phyloP scores from a whole-genome alignment of 1,140 invertebrate genomes.

The Aphidius ervi region DNA sequence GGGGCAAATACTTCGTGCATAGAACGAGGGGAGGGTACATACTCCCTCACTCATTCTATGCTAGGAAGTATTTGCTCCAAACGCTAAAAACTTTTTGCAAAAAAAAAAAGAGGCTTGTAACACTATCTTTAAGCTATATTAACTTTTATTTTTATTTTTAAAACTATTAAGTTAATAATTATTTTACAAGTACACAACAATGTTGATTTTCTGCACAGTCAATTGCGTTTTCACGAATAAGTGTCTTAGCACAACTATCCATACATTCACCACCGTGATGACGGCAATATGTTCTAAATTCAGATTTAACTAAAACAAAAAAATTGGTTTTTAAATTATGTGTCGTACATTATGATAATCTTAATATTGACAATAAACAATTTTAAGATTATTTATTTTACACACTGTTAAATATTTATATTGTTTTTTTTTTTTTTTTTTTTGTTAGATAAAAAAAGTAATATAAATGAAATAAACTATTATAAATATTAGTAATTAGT shows the following conservation, averaged over 20 bases:
- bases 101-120: too few relatives aligned
- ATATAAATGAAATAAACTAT: not conserved
- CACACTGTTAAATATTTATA: not conserved
- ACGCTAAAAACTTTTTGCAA: too few relatives aligned
- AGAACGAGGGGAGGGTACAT: too few relatives aligned
- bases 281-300: conserved; percentile 9
- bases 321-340: not conserved
- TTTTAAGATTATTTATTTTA: too few relatives aligned
- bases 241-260: not conserved
- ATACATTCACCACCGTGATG: conserved; percentile 12
- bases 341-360: too few relatives aligned
- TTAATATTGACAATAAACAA: too few relatives aligned
- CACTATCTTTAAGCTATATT: too few relatives aligned
- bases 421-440: conserved; percentile 19
- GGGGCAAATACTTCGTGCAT: too few relatives aligned
- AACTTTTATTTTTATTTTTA: too few relatives aligned
- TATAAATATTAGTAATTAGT: not conserved
- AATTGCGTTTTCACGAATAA: not conserved
- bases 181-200: conserved; percentile 8
- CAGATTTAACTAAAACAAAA: conserved; percentile 1
- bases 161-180: not conserved
- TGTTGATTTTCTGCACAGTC: not conserved
- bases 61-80: too few relatives aligned
- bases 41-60: too few relatives aligned
- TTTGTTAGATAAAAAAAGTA: not conserved